phyloP scores from a whole-genome alignment of 23 tunicate species.

The Ciona savignyi region DNA sequence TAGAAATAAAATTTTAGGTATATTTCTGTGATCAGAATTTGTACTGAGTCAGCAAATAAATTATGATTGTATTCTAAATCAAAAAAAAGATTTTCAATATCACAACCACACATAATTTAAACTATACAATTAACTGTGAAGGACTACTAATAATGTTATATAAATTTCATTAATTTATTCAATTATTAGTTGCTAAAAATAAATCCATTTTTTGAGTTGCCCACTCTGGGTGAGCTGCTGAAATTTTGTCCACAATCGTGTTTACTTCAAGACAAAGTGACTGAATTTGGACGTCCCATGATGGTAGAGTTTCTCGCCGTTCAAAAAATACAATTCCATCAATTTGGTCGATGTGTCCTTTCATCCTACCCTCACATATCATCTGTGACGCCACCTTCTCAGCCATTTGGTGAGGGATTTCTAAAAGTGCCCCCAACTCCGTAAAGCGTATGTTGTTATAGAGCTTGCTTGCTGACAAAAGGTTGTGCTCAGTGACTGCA shows the following conservation, averaged over 20 bases:
- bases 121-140: no score
- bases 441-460: slow-evolving; percentile 78
- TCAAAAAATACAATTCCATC: slow-evolving; percentile 84
- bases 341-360: slow-evolving; percentile 90
- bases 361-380: slow-evolving; percentile 92
- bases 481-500: slow-evolving; percentile 88
- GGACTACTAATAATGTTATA: no score
- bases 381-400: slow-evolving; percentile 88
- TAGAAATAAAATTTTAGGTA: no score
- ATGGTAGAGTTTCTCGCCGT: slow-evolving; percentile 72
- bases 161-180: no score
- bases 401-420: slow-evolving; percentile 75
- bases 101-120: no score
- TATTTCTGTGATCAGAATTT: no score
- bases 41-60: no score
- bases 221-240: slow-evolving; percentile 86
- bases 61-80: no score
- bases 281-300: slow-evolving; percentile 87
- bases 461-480: slow-evolving; percentile 85
- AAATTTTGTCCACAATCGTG: slow-evolving; percentile 71
- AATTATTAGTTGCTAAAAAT: slow-evolving; percentile 2
- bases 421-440: slow-evolving; percentile 73
- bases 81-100: no score
- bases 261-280: slow-evolving; percentile 74
- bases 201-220: slow-evolving; percentile 50